Percentiles rank a stretch among this genome's conserved stretches.
Evolutionary conservation across 2,113 vertebrate genomes (phyloP).

Genomic region (Butorides virescens): DNA sequence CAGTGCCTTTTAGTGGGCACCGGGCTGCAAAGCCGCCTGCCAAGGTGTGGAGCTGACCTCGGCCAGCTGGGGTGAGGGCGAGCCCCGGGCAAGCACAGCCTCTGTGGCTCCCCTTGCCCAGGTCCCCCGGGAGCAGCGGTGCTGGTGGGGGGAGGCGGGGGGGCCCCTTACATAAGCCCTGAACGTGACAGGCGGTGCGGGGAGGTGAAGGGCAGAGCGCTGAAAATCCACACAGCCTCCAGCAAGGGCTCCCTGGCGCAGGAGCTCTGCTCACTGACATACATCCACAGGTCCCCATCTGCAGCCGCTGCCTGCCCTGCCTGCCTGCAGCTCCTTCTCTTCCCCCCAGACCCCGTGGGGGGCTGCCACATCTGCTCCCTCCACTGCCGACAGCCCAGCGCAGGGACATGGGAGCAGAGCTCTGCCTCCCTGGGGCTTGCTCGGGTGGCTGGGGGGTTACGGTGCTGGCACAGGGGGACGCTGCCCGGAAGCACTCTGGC

Average conservation of each 20-base stretch:
- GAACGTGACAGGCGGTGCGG: neutral
- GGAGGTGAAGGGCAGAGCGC: constrained; percentile 1
- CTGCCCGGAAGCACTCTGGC: accelerated
- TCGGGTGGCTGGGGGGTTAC: neutral
- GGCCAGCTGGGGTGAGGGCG: accelerated
- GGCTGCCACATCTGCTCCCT: neutral
- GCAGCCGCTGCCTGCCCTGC: neutral
- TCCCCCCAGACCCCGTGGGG: neutral
- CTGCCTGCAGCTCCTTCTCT: neutral
- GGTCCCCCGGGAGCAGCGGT: neutral
- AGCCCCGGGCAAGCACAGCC: accelerated
- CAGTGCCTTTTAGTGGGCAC: neutral
- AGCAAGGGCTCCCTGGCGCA: constrained; percentile 1
- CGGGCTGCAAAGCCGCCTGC: neutral
- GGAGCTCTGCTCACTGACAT: neutral
- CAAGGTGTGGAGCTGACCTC: neutral
- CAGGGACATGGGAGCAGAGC: neutral
- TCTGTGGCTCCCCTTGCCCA: neutral
- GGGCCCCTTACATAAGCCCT: neutral
- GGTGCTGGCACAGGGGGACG: neutral
- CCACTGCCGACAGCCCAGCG: neutral
- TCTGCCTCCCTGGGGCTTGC: neutral
- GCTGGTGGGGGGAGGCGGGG: neutral
- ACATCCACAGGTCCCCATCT: neutral
- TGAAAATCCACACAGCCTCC: neutral